Base-by-base conservation (phyloP, 2,888 invertebrate genomes). In the Saturnia japonica region DNA sequence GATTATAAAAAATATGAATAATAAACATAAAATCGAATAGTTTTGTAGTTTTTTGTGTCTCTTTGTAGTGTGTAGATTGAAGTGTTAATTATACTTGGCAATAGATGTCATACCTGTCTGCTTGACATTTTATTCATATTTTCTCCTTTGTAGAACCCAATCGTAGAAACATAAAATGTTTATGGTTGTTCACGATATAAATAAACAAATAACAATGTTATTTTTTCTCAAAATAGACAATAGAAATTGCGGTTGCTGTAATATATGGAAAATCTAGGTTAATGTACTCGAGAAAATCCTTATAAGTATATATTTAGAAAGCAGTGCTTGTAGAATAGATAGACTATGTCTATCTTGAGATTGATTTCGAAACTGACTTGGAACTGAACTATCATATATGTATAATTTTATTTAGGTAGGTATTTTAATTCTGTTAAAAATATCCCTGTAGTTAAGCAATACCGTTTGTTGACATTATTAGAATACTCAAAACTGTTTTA, bases 221-320 rank as follows among this genome's bases (percentile, higher is more conserved):
- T 19, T 64, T 40, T 2, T 19, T 0, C 40, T 64, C 64, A 64
- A 64, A 40, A 40, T 64, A 40, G 64, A 40, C 40, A 64, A 22
- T 64, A 64, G 64, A 64, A 64, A 64, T n/a, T 40, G 22, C 40
- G 11, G 11, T n/a, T n/a, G 12, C 40, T 40, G 22, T 19, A 40
- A 34, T 40, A 64, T 64, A 64, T 64, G 64, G 64, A 40, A 64
- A 64, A 64, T 40, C 16, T 64, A 64, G 64, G 64, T n/a, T 64
- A 64, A 64, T 64, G 64, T 64, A 11, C 22, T n/a, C 8, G 11
- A 40, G 4, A 64, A 64, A n/a, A 64, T 64, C 34, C 34, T 64
- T 64, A 40, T 64, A 40, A 12, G 64, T 40, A 8, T 64, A 34
- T 34, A 64, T 40, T 64, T 40, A 64, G 64, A 64, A 64, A 64